A percentile compares a stretch with the other conserved stretches of the same genome.
Evolutionary conservation across 2,888 invertebrate species (phyloP).

Genomic region (Linnaemya vulpina): DNA sequence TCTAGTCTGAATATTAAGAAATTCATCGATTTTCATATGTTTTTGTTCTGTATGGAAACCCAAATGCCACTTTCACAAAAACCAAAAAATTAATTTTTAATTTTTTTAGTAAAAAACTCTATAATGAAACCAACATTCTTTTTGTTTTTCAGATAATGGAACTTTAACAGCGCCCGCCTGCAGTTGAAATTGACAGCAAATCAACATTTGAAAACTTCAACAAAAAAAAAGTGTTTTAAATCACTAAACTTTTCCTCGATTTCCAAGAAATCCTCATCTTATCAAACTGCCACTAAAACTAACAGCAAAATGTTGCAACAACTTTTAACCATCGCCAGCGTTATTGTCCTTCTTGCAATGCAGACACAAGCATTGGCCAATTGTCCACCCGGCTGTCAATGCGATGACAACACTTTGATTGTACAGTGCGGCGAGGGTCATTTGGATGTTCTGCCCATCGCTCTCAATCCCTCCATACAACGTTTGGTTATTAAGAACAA

Average conservation of each 20-base stretch:
- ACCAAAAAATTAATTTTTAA: too few species aligned
- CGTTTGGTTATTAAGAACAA: slow-evolving; percentile 92
- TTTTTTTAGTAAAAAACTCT: neutral
- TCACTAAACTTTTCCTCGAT: neutral
- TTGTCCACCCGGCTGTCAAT: slow-evolving; percentile 93
- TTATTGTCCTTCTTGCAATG: slow-evolving; percentile 12
- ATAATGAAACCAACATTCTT: slow-evolving; percentile 1
- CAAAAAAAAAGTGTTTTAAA: neutral
- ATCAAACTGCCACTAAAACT: neutral
- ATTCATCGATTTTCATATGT: too few species aligned
- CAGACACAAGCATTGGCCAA: slow-evolving; percentile 84
- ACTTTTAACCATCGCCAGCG: slow-evolving; percentile 22
- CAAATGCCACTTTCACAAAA: too few species aligned
- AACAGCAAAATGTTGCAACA: slow-evolving; percentile 51
- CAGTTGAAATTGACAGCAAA: slow-evolving; percentile 15
- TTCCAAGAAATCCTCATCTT: neutral
- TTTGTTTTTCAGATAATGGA: slow-evolving; percentile 69
- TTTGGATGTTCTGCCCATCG: slow-evolving; percentile 94
- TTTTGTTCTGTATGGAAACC: too few species aligned
- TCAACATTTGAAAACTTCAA: slow-evolving; percentile 35
- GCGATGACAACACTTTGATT: slow-evolving; percentile 94
- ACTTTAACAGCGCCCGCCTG: slow-evolving; percentile 60
- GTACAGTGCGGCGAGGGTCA: slow-evolving; percentile 94
- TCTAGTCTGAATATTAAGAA: too few species aligned
- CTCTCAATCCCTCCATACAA: slow-evolving; percentile 94